Evolutionary conservation across 2,888 invertebrate species (phyloP).

Genomic region (Eremobia ochroleuca): DNA sequence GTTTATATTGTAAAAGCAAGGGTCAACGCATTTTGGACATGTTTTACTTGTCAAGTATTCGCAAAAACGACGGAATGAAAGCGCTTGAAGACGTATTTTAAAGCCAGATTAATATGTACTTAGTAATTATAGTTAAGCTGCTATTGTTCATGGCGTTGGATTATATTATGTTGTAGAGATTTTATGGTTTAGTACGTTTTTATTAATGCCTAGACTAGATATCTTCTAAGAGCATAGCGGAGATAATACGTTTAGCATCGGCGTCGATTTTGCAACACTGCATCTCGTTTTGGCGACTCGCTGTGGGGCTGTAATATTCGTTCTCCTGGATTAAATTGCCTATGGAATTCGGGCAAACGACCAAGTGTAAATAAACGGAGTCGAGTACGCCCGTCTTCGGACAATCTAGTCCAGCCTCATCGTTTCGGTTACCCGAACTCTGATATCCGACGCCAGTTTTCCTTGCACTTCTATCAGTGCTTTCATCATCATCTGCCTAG

Average conservation of each 20-base stretch:
- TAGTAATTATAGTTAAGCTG: slow-evolving; percentile 45
- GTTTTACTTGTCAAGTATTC: slow-evolving; percentile 42
- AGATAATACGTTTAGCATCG: not conserved
- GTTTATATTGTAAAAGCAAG: not conserved
- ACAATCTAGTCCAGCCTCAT: too few relatives aligned
- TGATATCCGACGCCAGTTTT: too few relatives aligned
- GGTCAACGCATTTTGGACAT: slow-evolving; percentile 33
- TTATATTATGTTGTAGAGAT: slow-evolving; percentile 52
- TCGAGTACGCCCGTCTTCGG: too few relatives aligned
- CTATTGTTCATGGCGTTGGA: slow-evolving; percentile 63
- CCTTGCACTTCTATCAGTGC: too few relatives aligned
- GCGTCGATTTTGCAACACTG: not conserved
- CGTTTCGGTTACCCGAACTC: too few relatives aligned
- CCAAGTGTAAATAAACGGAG: too few relatives aligned
- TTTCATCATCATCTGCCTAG: too few relatives aligned
- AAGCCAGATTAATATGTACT: slow-evolving; percentile 64
- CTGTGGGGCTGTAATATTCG: not conserved
- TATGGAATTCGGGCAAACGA: too few relatives aligned
- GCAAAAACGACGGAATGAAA: slow-evolving; percentile 55
- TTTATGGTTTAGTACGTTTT: not conserved
- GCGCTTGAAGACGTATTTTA: slow-evolving; percentile 36
- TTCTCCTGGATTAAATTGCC: too few relatives aligned
- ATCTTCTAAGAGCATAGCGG: not conserved
- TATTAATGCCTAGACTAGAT: not conserved
- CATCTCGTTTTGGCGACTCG: not conserved